These are phyloP conservation scores for Nomada hirtipes DNA, from an alignment of 2,888 invertebrate genomes.

Conservation along the genomic window DNA sequence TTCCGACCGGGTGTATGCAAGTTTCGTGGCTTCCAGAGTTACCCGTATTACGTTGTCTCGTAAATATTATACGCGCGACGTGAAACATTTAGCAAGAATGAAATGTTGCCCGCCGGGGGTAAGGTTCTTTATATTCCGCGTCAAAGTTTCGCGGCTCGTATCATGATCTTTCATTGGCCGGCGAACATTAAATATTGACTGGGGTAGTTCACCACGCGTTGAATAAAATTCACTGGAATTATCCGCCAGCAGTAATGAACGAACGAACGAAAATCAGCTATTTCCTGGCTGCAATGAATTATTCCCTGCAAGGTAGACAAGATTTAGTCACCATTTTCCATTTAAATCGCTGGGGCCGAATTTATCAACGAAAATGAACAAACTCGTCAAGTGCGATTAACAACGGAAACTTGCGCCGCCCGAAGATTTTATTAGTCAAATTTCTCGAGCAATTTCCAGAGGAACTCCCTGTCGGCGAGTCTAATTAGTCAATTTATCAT, in stretches of 20 bases:
- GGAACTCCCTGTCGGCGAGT: not conserved
- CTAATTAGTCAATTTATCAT: slow-evolving; percentile 8
- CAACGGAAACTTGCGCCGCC: not conserved
- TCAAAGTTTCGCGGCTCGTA: not conserved
- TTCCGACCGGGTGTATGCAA: not conserved
- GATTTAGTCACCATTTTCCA: no score
- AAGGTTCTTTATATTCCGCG: slow-evolving; percentile 6
- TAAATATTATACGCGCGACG: slow-evolving; percentile 11
- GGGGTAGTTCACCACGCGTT: not conserved
- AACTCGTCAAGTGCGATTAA: not conserved
- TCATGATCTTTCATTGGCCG: slow-evolving; percentile 1
- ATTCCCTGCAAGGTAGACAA: no score
- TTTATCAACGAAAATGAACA: no score
- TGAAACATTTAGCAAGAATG: slow-evolving; percentile 12
- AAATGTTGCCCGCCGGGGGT: not conserved
- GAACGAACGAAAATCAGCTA: no score
- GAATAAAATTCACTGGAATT: not conserved
- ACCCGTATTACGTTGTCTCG: not conserved
- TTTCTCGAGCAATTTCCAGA: not conserved
- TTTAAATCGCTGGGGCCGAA: no score
- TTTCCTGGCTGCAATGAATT: no score
- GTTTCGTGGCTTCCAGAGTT: slow-evolving; percentile 1
- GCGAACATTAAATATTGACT: slow-evolving; percentile 1
- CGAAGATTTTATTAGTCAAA: not conserved
- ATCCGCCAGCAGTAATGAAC: no score